Evolutionary conservation across 1,140 invertebrate species (phyloP), one percentile per base, ranked within the genome.

Genomic region (Euura saliciscinereae): DNA sequence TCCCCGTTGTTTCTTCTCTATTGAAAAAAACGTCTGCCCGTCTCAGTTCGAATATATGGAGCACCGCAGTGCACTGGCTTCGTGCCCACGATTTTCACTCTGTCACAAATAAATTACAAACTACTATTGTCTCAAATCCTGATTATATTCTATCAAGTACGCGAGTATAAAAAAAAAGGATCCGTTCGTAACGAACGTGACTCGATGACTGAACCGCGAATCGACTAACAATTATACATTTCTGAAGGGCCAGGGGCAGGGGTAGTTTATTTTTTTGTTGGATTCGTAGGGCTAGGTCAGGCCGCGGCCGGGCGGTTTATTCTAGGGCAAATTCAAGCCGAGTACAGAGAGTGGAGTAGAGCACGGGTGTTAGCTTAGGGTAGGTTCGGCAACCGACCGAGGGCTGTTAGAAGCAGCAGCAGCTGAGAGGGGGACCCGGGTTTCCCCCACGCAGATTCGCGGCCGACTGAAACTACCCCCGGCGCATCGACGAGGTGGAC

Each of bases 401-500:
- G 10, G 8, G 51, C 51, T 59, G 51, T 59, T 59, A 5, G 3
- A 59, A 59, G 13, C 51, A 59, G 13, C 51, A n/a, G 13, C 51
- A 59, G 51, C 51, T 59, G 51, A 59, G 51, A 59, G 51, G 51
- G 51, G 51, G 51, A 11, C 51, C 28, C 51, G 76, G 51, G 74
- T 77, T 78, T 78, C 84, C 80, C 82, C 80, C 80, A 82, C 84
- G 85, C 81, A 84, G 83, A 86, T 86, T 86, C 85, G 85, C 85
- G 85, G 82, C 81, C 85, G 85, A 87, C 86, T 87, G 85, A 86
- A 79, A 28, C 28, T 67, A 45, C 11, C 45, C 7, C 68, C n/a
- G 11, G 43, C 11, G 45, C 8, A 28, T 6, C n/a, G 68, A 10
- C n/a, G 43, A 45, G 4, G 68, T 45, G 45, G 11, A 51, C 72